Evolutionary conservation across 2,797 vertebrate genomes (phyloP), one percentile per base, ranked within the genome.

Genomic region (Cacajao melanocephalus): DNA sequence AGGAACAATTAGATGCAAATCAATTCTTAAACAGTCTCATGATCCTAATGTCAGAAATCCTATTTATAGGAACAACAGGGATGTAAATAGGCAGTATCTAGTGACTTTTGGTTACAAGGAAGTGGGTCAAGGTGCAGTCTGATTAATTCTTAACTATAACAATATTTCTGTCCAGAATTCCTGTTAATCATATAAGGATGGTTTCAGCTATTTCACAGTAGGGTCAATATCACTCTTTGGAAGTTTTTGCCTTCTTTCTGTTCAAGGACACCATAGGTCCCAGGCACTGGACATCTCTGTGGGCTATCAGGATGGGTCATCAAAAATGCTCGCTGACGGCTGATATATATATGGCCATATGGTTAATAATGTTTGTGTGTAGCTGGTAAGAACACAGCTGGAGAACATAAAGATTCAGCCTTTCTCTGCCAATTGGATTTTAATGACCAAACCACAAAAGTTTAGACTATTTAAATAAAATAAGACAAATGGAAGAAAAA

Each of bases 361-460:
- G 96, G 98, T 98, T 98, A 98, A 98, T 98, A 98, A 96, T 97
- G 96, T 98, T 97, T 97, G 95, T 97, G 95, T 98, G 97, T 95
- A 98, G 97, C 98, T 96, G 93, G 98, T 98, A 98, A 98, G 97
- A 98, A 91, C 94, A 96, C 98, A 99, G 98, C 98, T 98, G 98
- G 98, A 98, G 98, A 98, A 98, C 94, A 98, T 98, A 98, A 98
- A 98, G 94, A 97, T 97, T 97, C 94, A 92, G 2, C 95, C 85
- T 94, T 81, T 97, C 96, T 98, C 97, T 98, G 98, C 98, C 98
- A 99, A 98, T 96, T 98, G 86, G 97, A 98, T 98, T 98, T 98
- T 98, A 98, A 98, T 98, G 98, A 98, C 97, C 98, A 99, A 99
- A 98, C 98, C 98, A 98, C 98, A 99, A 97, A 97, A 81, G 0